phyloP scores from a whole-genome alignment of 2,113 vertebrate species.

The Laticauda laticaudata region DNA sequence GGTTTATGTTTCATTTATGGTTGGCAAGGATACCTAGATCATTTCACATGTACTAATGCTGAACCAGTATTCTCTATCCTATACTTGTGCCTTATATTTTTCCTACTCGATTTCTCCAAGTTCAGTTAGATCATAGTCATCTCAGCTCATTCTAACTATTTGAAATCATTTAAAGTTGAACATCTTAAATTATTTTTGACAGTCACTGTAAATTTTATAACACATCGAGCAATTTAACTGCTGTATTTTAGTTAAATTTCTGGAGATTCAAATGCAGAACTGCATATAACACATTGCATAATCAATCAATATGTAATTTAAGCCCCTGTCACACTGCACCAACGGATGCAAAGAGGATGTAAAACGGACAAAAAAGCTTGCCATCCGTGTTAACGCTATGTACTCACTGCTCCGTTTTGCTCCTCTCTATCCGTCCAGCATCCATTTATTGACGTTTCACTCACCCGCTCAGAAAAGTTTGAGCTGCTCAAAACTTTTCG shows the following conservation, averaged over 20 bases:
- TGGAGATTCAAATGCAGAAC: not conserved
- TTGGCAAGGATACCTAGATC: not conserved
- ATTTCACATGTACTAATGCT: not conserved
- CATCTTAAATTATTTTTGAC: no score
- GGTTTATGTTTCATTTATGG: not conserved
- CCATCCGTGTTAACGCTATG: no score
- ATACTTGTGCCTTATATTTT: not conserved
- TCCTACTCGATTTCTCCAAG: not conserved
- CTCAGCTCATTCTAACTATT: not conserved
- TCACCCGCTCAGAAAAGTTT: no score
- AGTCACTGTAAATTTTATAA: not conserved
- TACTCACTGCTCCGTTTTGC: no score
- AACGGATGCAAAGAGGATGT: no score
- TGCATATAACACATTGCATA: not conserved
- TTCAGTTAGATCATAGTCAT: not conserved
- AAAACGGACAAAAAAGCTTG: no score
- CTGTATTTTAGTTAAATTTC: not conserved
- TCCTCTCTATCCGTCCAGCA: no score
- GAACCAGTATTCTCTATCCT: not conserved
- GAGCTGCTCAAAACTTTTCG: no score
- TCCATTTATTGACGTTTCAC: no score
- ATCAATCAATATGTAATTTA: not conserved
- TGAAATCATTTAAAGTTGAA: no score
- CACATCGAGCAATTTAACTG: not conserved
- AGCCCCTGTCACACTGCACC: no score